phyloP scores from a whole-genome alignment of 2,888 invertebrate genomes.

The Sisyra terminalis region DNA sequence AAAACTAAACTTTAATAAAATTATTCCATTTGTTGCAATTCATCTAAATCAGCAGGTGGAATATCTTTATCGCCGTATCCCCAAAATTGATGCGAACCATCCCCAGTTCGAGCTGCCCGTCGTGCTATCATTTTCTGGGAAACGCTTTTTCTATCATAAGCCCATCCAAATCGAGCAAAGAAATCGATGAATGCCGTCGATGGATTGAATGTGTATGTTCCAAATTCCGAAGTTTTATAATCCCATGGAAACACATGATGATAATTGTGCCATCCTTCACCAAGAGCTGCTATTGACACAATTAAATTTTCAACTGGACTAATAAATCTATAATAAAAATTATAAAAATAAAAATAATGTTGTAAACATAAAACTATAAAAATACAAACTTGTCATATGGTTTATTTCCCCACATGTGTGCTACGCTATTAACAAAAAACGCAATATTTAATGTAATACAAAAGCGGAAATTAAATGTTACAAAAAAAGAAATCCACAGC shows the following conservation, averaged over 20 bases:
- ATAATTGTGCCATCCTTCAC: conserved; percentile 75
- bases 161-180: conserved; percentile 66
- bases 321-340: conserved; percentile 32
- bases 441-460: conserved; percentile 77
- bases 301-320: conserved; percentile 54
- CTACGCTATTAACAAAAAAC: conserved; percentile 88
- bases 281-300: conserved; percentile 59
- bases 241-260: conserved; percentile 57
- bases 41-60: conserved; percentile 33
- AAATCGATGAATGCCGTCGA: conserved; percentile 68
- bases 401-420: conserved; percentile 83
- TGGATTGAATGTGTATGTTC: conserved; percentile 44
- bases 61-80: conserved; percentile 46
- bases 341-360: background rate
- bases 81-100: conserved; percentile 41
- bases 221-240: conserved; percentile 38
- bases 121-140: conserved; percentile 37
- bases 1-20: no score
- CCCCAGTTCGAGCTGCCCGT: conserved; percentile 38
- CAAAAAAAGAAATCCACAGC: conserved; percentile 61
- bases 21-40: conserved; percentile 33
- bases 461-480: conserved; percentile 72
- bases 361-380: background rate
- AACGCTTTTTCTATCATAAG: conserved; percentile 57
- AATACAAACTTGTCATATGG: conserved; percentile 68